Conservation (phyloP, 2,113 vertebrate genomes). For the Alouatta palliata region DNA sequence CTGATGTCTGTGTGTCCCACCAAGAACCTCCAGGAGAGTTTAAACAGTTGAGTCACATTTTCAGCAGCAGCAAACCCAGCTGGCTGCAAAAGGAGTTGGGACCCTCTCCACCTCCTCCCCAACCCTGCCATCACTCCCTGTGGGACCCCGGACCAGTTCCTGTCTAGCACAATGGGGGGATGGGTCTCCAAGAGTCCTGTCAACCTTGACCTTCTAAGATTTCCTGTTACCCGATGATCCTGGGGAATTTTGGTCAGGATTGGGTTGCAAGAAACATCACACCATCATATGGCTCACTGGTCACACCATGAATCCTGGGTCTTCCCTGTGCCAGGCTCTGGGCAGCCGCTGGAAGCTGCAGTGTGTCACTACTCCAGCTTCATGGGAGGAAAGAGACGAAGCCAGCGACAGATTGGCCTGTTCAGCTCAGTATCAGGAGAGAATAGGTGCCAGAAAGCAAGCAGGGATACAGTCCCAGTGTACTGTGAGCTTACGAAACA, state of each 20-base stretch:
- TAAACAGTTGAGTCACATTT: not conserved
- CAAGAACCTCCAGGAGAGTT: not conserved
- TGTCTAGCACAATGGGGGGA: not conserved
- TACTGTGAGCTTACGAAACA: not conserved
- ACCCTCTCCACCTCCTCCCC: not conserved
- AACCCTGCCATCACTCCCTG: not conserved
- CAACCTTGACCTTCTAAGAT: not conserved
- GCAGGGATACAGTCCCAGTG: not conserved
- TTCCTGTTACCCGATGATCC: not conserved
- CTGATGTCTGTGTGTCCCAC: not conserved
- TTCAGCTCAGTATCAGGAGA: not conserved
- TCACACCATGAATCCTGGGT: not conserved
- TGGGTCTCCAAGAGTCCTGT: not conserved
- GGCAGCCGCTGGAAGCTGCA: not conserved
- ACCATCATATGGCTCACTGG: not conserved
- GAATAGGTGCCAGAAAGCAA: not conserved
- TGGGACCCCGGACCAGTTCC: not conserved
- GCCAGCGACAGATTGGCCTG: not conserved
- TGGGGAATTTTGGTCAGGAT: not conserved
- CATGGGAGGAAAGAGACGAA: not conserved
- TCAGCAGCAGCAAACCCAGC: not conserved
- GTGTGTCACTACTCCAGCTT: not conserved
- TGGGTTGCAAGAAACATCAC: not conserved
- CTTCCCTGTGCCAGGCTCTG: not conserved
- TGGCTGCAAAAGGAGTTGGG: not conserved